Percentiles rank a stretch among this genome's conserved stretches.
Evolutionary conservation across 2,113 vertebrate species (phyloP).

Genomic region (Leptobrachium leishanense): DNA sequence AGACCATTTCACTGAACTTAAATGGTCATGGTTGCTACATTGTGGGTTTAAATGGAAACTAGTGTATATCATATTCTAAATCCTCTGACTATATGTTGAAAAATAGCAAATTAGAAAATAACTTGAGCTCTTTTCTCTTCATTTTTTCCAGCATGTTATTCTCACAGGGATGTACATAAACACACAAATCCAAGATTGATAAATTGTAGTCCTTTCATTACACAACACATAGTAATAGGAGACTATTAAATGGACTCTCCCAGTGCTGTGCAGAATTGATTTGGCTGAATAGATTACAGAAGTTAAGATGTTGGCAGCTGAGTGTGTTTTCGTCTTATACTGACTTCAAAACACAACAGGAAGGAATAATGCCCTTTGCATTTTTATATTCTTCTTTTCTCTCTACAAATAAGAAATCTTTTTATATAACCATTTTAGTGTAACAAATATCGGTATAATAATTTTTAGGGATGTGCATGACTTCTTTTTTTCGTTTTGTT

Average conservation of each 20-base stretch:
- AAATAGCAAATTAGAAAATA: too few species aligned
- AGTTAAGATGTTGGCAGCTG: constrained; percentile 38
- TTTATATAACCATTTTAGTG: background rate
- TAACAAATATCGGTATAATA: constrained; percentile 14
- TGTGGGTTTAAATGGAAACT: too few species aligned
- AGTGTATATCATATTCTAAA: too few species aligned
- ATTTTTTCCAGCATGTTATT: too few species aligned
- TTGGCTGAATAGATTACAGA: constrained; percentile 42
- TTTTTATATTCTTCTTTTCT: background rate
- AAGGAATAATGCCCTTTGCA: constrained; percentile 32
- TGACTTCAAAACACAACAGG: constrained; percentile 23
- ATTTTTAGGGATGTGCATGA: too few species aligned
- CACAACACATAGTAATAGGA: constrained; percentile 14
- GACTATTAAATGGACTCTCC: constrained; percentile 20
- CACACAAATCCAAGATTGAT: too few species aligned
- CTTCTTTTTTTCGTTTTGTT: too few species aligned
- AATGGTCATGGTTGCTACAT: too few species aligned
- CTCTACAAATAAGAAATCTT: constrained; percentile 9
- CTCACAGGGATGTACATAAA: too few species aligned
- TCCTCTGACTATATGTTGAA: too few species aligned
- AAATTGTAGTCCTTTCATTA: background rate
- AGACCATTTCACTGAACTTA: too few species aligned
- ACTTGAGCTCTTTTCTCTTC: too few species aligned
- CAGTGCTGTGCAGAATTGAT: constrained; percentile 33
- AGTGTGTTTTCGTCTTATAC: constrained; percentile 24